Percentiles rank a stretch among this genome's conserved stretches.
phyloP scores from a whole-genome alignment of 1,140 invertebrate genomes.

The Rhopalosiphum maidis region DNA sequence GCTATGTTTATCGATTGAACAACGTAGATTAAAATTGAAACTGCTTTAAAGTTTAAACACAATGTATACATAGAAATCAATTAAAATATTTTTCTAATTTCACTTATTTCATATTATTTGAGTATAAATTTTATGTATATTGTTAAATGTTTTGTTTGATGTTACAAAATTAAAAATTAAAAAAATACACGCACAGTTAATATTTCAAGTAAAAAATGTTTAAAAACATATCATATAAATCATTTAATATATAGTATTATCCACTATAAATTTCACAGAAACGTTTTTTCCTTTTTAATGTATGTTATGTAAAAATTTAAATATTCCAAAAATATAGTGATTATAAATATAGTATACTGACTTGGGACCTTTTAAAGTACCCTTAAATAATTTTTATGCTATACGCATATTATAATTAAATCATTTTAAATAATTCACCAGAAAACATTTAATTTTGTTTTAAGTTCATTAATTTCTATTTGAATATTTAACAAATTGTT shows the following conservation, averaged over 20 bases:
- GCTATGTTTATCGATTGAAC: neutral
- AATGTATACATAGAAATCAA: neutral
- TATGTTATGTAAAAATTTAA: neutral
- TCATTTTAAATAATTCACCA: neutral
- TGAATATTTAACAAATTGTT: neutral
- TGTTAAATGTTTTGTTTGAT: neutral
- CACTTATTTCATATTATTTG: neutral
- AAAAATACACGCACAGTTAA: neutral
- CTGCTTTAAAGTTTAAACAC: too few species aligned
- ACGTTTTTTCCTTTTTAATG: neutral
- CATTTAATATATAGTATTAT: neutral
- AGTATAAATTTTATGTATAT: neutral
- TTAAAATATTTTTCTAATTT: too few species aligned
- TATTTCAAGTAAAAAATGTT: neutral
- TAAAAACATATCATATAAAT: neutral
- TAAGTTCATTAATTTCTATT: neutral
- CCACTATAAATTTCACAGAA: neutral
- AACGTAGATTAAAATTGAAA: neutral
- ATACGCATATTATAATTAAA: neutral
- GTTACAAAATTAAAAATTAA: neutral
- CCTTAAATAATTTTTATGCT: constrained; percentile 6
- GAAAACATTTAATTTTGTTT: neutral
- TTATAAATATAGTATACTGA: too few species aligned
- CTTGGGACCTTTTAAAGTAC: neutral
- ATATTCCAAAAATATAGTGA: neutral